phyloP scores from a whole-genome alignment of 2,797 vertebrate species.

The Urosaurus nigricauda region DNA sequence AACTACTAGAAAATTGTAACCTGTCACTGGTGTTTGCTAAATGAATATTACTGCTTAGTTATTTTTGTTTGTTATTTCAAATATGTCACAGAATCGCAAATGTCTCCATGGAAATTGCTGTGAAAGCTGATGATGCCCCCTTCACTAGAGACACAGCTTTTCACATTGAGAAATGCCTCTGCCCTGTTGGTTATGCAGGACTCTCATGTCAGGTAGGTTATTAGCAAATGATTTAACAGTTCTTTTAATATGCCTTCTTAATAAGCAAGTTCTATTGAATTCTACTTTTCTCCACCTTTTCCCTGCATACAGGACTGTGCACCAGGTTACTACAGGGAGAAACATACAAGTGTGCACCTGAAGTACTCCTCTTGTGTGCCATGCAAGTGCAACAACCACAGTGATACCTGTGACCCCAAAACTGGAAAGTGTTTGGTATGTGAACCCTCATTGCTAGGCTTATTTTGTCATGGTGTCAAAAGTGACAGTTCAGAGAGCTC shows the following conservation, averaged over 20 bases:
- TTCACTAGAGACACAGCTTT: constrained; percentile 68
- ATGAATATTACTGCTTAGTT: constrained; percentile 4
- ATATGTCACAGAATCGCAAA: constrained; percentile 86
- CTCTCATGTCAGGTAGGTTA: constrained; percentile 92
- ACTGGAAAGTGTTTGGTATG: constrained; percentile 92
- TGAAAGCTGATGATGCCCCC: constrained; percentile 76
- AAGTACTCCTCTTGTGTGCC: constrained; percentile 81
- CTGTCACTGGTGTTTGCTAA: constrained; percentile 1
- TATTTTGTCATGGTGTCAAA: not conserved
- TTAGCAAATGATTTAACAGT: not conserved
- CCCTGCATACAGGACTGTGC: constrained; percentile 84
- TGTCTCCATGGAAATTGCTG: constrained; percentile 89
- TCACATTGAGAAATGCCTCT: constrained; percentile 89
- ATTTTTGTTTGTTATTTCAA: not conserved
- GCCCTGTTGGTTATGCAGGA: constrained; percentile 89
- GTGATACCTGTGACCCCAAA: constrained; percentile 83
- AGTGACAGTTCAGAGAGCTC: not conserved
- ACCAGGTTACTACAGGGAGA: constrained; percentile 85
- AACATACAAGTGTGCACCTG: constrained; percentile 66
- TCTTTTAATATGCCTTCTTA: not conserved
- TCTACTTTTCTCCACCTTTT: not conserved
- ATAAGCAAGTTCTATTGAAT: not conserved
- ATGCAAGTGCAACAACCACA: constrained; percentile 92
- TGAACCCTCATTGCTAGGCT: not conserved
- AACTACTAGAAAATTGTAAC: not conserved